Conservation (phyloP, 2,888 invertebrate genomes). For the Rhamnusium bicolor region DNA sequence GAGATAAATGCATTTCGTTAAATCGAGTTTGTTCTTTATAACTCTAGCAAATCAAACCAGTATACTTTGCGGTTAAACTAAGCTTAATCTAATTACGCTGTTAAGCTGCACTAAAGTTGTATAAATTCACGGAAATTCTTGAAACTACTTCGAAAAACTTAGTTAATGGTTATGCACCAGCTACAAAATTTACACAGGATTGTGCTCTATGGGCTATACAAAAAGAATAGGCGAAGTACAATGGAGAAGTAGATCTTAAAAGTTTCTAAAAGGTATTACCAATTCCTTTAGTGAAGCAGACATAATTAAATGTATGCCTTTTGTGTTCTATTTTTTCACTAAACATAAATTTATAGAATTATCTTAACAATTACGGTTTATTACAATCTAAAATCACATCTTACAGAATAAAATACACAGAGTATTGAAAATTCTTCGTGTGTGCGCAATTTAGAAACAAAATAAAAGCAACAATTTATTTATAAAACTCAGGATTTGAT, state of each 20-base stretch:
- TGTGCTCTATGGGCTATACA: not conserved
- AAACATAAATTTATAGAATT: not conserved
- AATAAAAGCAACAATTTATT: too few species aligned
- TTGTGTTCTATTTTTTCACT: not conserved
- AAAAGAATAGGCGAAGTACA: constrained; percentile 8
- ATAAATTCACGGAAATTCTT: constrained; percentile 10
- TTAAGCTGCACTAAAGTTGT: constrained; percentile 15
- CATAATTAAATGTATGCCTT: not conserved
- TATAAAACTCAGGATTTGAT: too few species aligned
- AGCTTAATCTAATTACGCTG: constrained; percentile 20
- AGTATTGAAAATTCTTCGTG: too few species aligned
- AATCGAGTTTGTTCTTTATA: constrained; percentile 1
- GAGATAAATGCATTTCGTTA: not conserved
- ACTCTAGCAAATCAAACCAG: not conserved
- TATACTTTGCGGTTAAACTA: not conserved
- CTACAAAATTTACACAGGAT: constrained; percentile 7
- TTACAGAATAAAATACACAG: too few species aligned
- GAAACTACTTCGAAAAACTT: constrained; percentile 30
- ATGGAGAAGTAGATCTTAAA: constrained; percentile 18
- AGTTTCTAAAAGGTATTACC: constrained; percentile 16
- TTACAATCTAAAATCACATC: too few species aligned
- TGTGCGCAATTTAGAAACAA: too few species aligned
- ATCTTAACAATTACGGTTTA: too few species aligned
- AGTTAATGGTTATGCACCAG: constrained; percentile 15
- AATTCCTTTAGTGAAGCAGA: constrained; percentile 7